Conservation (phyloP, 2,113 vertebrate species). For the Cricetomys ansorgei region DNA sequence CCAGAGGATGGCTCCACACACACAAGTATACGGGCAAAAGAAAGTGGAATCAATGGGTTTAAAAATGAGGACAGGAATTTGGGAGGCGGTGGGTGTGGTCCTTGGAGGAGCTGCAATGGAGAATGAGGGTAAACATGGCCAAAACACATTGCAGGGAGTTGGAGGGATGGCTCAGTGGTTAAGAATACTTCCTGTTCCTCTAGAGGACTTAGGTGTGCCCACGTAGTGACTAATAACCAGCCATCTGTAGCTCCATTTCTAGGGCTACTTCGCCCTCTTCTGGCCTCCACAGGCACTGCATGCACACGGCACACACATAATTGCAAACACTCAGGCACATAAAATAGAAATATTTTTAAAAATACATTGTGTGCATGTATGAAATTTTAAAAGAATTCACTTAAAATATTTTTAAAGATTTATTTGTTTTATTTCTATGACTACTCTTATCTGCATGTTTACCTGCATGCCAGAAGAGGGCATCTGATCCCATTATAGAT, state of each 20-base stretch:
- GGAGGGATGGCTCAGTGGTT: background rate
- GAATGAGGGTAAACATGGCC: no score
- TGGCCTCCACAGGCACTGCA: background rate
- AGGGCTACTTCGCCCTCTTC: background rate
- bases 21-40: background rate
- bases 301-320: background rate
- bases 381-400: background rate
- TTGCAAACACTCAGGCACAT: background rate
- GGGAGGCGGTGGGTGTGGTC: background rate
- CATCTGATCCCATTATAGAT: no score
- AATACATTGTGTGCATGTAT: background rate
- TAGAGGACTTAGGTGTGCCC: background rate
- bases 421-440: no score
- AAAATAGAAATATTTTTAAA: background rate
- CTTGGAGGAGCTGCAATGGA: background rate
- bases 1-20: no score
- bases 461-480: no score
- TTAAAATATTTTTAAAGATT: no score
- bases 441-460: no score
- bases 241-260: background rate
- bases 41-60: background rate
- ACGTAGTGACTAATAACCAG: background rate
- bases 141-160: background rate
- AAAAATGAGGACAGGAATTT: background rate
- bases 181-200: background rate